Evolutionary conservation across 2,888 invertebrate species (phyloP).

Genomic region (Strigamia maritima): DNA sequence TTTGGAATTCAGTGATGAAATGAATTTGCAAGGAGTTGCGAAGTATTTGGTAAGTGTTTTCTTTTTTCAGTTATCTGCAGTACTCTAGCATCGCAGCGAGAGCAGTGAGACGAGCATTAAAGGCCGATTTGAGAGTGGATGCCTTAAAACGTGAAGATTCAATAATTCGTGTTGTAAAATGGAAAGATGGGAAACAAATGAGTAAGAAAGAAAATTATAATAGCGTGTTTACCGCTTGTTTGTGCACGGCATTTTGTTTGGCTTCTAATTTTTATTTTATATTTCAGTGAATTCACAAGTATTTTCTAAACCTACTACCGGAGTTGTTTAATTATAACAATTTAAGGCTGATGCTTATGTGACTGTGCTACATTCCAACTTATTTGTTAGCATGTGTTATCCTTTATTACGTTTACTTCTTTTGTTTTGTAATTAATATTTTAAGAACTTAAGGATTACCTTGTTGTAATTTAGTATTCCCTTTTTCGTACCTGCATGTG

Average conservation of each 20-base stretch:
- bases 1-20: too few species aligned
- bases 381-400: not conserved
- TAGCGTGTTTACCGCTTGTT: not conserved
- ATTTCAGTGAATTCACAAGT: not conserved
- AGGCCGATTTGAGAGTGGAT: conserved; percentile 68
- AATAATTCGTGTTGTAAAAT: conserved; percentile 76
- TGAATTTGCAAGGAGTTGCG: not conserved
- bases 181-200: conserved; percentile 76
- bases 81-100: conserved; percentile 91
- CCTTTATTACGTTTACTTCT: not conserved
- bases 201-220: conserved; percentile 41
- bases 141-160: conserved; percentile 72
- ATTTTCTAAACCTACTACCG: not conserved
- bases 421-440: not conserved
- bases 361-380: not conserved
- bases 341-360: not conserved
- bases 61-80: conserved; percentile 77
- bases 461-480: not conserved
- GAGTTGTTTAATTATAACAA: not conserved
- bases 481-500: not conserved
- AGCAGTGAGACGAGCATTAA: conserved; percentile 73
- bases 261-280: not conserved
- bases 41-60: not conserved
- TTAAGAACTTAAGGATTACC: not conserved
- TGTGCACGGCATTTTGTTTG: not conserved